Evolutionary conservation across 2,888 invertebrate genomes (phyloP).

Genomic region (Caenorhabditis japonica): DNA sequence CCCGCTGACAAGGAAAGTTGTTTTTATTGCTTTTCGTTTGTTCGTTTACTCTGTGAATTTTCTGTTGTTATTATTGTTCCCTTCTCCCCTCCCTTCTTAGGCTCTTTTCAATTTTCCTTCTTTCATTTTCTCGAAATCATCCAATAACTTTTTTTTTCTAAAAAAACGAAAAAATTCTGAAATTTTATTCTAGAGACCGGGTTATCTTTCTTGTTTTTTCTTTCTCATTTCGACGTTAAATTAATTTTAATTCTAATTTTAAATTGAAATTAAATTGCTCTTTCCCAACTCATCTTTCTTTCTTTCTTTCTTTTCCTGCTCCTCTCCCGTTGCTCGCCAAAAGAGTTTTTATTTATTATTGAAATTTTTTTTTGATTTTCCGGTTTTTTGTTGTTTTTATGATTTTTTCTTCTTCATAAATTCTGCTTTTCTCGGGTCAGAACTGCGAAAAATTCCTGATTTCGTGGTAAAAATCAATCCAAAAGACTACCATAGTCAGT

Average conservation of each 20-base stretch:
- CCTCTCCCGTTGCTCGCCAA: background rate
- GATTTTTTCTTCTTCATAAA: slow-evolving; percentile 3
- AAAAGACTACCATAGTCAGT: too few relatives aligned
- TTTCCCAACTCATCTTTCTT: slow-evolving; percentile 18
- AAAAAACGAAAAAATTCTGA: slow-evolving; percentile 9
- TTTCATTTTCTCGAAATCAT: slow-evolving; percentile 2
- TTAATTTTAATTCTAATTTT: too few relatives aligned
- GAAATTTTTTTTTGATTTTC: too few relatives aligned
- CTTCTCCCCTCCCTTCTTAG: slow-evolving; percentile 1
- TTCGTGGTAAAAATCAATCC: too few relatives aligned
- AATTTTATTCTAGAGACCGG: slow-evolving; percentile 26
- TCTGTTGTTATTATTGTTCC: background rate
- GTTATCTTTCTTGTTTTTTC: slow-evolving; percentile 17
- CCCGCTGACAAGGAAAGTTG: background rate
- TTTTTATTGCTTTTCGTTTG: background rate
- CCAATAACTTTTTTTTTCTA: slow-evolving; percentile 3
- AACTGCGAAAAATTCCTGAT: too few relatives aligned
- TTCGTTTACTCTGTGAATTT: background rate
- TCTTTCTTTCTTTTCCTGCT: background rate
- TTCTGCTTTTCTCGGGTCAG: slow-evolving; percentile 7
- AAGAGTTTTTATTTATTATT: background rate
- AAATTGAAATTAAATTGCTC: too few relatives aligned
- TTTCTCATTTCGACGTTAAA: slow-evolving; percentile 11
- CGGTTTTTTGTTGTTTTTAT: too few relatives aligned
- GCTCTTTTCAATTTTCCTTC: slow-evolving; percentile 11